phyloP scores from a whole-genome alignment of 2,113 vertebrate species.

The Bujurquina vittata region DNA sequence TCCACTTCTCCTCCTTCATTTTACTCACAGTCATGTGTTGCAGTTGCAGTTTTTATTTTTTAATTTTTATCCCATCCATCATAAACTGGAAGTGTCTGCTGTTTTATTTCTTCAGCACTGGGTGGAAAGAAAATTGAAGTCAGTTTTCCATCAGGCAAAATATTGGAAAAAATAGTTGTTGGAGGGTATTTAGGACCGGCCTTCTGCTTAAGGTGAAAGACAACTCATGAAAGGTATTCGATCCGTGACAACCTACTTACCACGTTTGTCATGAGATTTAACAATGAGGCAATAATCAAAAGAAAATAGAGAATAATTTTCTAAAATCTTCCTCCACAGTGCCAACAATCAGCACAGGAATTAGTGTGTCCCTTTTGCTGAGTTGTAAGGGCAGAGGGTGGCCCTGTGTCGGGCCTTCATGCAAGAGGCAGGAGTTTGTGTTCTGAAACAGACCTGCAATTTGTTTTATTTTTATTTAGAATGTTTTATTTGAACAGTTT shows the following conservation, averaged over 20 bases:
- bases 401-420: background rate
- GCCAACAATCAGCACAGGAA: background rate
- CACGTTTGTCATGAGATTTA: background rate
- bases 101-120: background rate
- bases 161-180: background rate
- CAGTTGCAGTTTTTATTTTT: background rate
- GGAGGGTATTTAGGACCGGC: background rate
- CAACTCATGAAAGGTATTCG: background rate
- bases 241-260: accelerated
- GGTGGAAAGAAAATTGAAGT: background rate
- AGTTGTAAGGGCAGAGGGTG: background rate
- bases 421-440: background rate
- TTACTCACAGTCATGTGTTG: background rate
- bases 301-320: background rate
- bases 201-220: background rate
- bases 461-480: background rate
- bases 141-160: background rate
- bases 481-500: background rate
- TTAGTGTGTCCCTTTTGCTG: background rate
- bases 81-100: background rate
- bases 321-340: background rate
- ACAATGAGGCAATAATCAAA: background rate
- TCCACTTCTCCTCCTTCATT: background rate
- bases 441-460: background rate
- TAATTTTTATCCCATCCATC: background rate